Conservation (phyloP, 1,140 invertebrate genomes). For the Eumaeus atala region DNA sequence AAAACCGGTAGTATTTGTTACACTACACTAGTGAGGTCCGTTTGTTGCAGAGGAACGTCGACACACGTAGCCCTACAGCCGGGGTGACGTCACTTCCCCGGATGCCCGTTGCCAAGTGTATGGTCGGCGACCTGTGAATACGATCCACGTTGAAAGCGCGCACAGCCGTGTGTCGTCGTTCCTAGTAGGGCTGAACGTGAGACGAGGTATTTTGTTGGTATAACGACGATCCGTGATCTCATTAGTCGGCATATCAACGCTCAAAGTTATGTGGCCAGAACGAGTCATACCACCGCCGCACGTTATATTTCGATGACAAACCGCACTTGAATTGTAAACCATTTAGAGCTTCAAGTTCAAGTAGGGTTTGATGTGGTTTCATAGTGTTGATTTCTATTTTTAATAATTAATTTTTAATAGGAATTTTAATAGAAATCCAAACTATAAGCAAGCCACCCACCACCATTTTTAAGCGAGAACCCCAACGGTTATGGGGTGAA, state of each 20-base stretch:
- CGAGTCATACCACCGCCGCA: conserved; percentile 26
- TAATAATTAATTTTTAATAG: not conserved
- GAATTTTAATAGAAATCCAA: conserved; percentile 22
- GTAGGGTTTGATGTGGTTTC: conserved; percentile 20
- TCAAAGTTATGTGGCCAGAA: conserved; percentile 14
- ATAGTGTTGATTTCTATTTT: conserved; percentile 22
- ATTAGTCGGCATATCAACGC: conserved; percentile 19
- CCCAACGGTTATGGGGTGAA: conserved; percentile 47
- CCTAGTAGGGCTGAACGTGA: conserved; percentile 54
- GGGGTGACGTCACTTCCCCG: conserved; percentile 50
- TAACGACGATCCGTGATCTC: not conserved
- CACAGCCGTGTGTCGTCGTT: conserved; percentile 69
- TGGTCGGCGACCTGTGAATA: conserved; percentile 61
- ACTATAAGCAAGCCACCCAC: conserved; percentile 43
- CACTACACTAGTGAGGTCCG: conserved; percentile 69
- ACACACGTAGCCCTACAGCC: conserved; percentile 57
- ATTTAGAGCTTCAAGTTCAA: not conserved
- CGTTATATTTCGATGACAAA: conserved; percentile 16
- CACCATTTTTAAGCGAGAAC: conserved; percentile 55
- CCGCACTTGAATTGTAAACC: not conserved
- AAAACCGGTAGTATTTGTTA: conserved; percentile 37
- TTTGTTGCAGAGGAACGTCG: conserved; percentile 64
- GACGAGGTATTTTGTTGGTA: conserved; percentile 24
- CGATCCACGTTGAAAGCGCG: conserved; percentile 53
- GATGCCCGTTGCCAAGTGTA: conserved; percentile 54